These are phyloP conservation scores for Melanogrammus aeglefinus DNA, from an alignment of 2,797 vertebrate species.

Conservation along the genomic window DNA sequence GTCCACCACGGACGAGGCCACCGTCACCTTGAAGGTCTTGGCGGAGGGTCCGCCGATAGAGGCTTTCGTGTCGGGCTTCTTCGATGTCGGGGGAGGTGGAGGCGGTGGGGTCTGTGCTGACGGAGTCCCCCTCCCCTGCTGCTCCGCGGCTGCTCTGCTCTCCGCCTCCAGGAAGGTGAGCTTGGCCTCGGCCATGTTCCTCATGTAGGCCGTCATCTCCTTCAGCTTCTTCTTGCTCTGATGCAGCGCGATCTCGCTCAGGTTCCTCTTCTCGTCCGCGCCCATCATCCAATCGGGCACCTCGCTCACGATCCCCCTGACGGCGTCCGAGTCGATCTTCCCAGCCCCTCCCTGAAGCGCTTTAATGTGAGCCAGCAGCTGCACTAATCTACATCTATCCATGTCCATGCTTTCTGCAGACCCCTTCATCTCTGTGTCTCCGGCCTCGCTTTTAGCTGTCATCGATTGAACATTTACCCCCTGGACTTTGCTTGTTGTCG, in stretches of 20 bases:
- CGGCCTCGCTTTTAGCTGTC: slow-evolving; percentile 34
- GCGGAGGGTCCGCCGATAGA: slow-evolving; percentile 44
- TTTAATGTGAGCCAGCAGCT: slow-evolving; percentile 78
- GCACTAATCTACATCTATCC: slow-evolving; percentile 76
- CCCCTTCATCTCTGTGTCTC: slow-evolving; percentile 32
- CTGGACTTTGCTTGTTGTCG: slow-evolving; percentile 41
- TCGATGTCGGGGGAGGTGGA: slow-evolving; percentile 5
- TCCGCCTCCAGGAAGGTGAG: slow-evolving; percentile 67
- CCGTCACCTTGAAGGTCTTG: slow-evolving; percentile 71
- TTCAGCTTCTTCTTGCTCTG: slow-evolving; percentile 80
- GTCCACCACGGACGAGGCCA: slow-evolving; percentile 62
- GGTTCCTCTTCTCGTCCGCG: slow-evolving; percentile 71
- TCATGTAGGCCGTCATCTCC: slow-evolving; percentile 78
- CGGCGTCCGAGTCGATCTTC: slow-evolving; percentile 71
- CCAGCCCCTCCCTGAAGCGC: slow-evolving; percentile 75
- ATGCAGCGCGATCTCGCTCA: slow-evolving; percentile 65
- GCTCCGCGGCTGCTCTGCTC: slow-evolving; percentile 53
- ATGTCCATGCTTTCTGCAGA: slow-evolving; percentile 64
- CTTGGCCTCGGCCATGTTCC: slow-evolving; percentile 72
- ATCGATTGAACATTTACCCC: slow-evolving; percentile 38
- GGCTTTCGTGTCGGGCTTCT: slow-evolving; percentile 57
- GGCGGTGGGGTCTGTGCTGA: slow-evolving; percentile 17
- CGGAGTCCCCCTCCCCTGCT: slow-evolving; percentile 50
- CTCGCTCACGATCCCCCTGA: slow-evolving; percentile 74
- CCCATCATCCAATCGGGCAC: slow-evolving; percentile 80